A percentile compares a stretch with the other conserved stretches of the same genome.
phyloP scores from a whole-genome alignment of 2,113 vertebrate species.

The Elgaria multicarinata region DNA sequence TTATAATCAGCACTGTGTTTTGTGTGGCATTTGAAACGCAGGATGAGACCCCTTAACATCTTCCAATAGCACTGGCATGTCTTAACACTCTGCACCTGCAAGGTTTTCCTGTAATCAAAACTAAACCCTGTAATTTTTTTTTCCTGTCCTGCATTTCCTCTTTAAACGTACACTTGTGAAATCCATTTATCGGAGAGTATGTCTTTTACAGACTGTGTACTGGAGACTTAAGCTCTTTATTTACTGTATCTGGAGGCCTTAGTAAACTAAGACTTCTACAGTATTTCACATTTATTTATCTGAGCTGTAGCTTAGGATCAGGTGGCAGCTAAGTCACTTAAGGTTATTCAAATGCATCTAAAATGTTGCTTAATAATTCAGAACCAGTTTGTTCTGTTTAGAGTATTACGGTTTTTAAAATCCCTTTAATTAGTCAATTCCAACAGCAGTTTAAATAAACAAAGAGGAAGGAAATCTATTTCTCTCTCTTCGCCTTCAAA shows the following conservation, averaged over 20 bases:
- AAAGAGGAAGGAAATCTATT: constrained; percentile 61
- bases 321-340: constrained; percentile 82
- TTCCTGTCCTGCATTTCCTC: constrained; percentile 49
- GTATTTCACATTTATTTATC: constrained; percentile 82
- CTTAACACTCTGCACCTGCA: constrained; percentile 36
- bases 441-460: constrained; percentile 78
- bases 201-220: constrained; percentile 62
- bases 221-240: constrained; percentile 79
- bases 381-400: constrained; percentile 84
- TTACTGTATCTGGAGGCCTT: constrained; percentile 79
- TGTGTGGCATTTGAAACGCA: constrained; percentile 29
- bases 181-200: constrained; percentile 65
- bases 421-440: constrained; percentile 83
- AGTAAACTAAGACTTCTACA: constrained; percentile 77
- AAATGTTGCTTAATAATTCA: constrained; percentile 86
- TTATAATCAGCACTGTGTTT: background rate
- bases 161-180: constrained; percentile 50
- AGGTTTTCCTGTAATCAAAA: constrained; percentile 51
- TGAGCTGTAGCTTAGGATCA: constrained; percentile 82
- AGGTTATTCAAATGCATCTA: constrained; percentile 82
- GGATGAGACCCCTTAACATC: background rate
- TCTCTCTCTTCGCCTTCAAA: constrained; percentile 56
- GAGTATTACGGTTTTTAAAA: constrained; percentile 82
- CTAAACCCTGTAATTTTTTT: constrained; percentile 34
- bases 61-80: background rate